Evolutionary conservation across 1,140 invertebrate genomes (phyloP), one percentile per base, ranked within the genome.

Genomic region (Amphibalanus amphitrite): DNA sequence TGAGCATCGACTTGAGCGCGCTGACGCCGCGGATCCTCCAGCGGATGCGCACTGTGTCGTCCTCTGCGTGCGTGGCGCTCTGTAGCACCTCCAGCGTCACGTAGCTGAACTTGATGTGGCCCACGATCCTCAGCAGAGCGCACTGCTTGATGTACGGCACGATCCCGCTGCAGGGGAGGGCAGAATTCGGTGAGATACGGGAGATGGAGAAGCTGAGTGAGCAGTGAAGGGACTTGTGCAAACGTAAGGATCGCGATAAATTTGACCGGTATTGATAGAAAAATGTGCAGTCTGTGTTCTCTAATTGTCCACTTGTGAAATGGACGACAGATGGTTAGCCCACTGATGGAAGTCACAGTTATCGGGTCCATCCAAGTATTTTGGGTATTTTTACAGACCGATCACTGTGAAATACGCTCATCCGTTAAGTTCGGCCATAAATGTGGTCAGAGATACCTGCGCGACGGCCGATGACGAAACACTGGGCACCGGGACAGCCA

Each of bases 11-110:
- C 70, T 87, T 89, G 0, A 89, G 77, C 0, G 87, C 89, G 33
- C 89, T 87, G 73, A 94, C 83, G 25, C 92, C 92, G 74, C 82
- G 80, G 69, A 96, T 90, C 73, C 91, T 83, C 93, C 94, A 96
- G 73, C 92, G 83, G 67, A 95, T 86, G 79, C 88, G 90, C 8
- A 97, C 80, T 28, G 88, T 87, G 17, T 86, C 86, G 78, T 95
- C 92, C 77, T 95, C 90, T 0, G 85, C 84, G 77, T 94, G 88
- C 71, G 86, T 83, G 0, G 91, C 93, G 4, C 93, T 92, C 83
- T 94, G 95, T 17, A 96, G 77, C 47, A 96, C 81, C 73, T 93
- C 87, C 75, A 95, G 86, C 76, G 88, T 90, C 0, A 95, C 87
- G 79, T 89, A 90, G 1, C 91, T 89, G 84, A 88, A 96, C 79